These are phyloP conservation scores for Deroplatys truncata DNA, from an alignment of 2,888 invertebrate genomes.

Conservation along the genomic window DNA sequence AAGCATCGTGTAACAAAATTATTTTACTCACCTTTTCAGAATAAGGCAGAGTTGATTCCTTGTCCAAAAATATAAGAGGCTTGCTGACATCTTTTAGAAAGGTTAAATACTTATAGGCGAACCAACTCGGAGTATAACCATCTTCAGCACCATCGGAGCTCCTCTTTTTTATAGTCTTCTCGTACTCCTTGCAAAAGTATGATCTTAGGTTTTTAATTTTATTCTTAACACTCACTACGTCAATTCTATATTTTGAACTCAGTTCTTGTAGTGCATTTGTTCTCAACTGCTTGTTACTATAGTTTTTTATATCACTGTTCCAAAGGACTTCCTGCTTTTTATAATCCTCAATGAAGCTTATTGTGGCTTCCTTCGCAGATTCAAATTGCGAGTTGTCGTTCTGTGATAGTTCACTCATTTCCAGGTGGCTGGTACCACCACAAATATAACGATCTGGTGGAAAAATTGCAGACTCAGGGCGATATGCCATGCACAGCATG, in stretches of 20 bases:
- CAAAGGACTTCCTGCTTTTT: not conserved
- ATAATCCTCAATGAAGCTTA: not conserved
- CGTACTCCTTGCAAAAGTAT: not conserved
- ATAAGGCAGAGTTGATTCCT: too few relatives aligned
- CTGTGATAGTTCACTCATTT: too few relatives aligned
- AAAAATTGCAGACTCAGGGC: too few relatives aligned
- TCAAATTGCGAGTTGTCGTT: too few relatives aligned
- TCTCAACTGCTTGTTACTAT: not conserved
- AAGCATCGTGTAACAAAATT: too few relatives aligned
- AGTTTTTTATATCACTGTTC: not conserved
- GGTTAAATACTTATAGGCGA: constrained; percentile 3
- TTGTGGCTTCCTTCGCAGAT: not conserved
- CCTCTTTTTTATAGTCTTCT: not conserved
- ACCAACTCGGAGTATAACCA: not conserved
- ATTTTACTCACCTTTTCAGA: too few relatives aligned
- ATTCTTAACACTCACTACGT: not conserved
- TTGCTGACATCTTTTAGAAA: not conserved
- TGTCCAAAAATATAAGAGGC: too few relatives aligned
- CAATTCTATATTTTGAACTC: not conserved
- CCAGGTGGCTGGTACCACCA: too few relatives aligned
- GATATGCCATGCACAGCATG: too few relatives aligned
- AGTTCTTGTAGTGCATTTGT: not conserved
- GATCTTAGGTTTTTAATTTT: not conserved
- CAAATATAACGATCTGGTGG: too few relatives aligned
- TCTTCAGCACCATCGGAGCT: not conserved